Base-by-base conservation (phyloP, 2,888 invertebrate genomes). In the Ormyrus nitidulus region DNA sequence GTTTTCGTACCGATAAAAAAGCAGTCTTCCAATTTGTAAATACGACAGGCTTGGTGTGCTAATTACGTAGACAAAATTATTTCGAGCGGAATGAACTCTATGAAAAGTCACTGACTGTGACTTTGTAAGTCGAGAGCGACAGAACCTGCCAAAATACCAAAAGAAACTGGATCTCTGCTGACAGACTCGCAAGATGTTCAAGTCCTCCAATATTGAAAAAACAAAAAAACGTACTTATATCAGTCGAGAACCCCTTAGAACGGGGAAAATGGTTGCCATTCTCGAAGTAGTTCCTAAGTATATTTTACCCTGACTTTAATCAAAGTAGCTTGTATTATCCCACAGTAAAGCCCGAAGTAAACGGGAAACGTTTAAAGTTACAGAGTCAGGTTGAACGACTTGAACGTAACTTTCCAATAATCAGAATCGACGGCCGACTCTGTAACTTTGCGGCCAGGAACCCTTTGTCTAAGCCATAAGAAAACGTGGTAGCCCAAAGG, bases 391-490 rank as follows among this genome's bases (percentile, higher is more conserved):
- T 44, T 51, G 49, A 66, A n/a, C 10, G 19, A 19, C 19, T 19
- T 19, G 19, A 19, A 19, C 19, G 19, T 2, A 19, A 19, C 19
- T 19, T 19, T 19, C 19, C 19, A 1, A 19, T 19, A 19, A 19
- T 19, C 19, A 19, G 2, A 1, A 19, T 19, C 34, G 34, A 34
- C 34, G 34, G 34, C 34, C 34, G 34, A n/a, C 68, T 80, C 46
- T 11, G 80, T 44, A 62, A 3, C 10, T 65, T 75, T 2, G 8
- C 80, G 69, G 80, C 81, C 81, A 81, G 68, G 80, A 82, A 81
- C 81, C 83, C 82, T 34, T 34, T 84, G 82, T 83, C 79, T 86
- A 90, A 88, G 85, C 88, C 88, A 89, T 85, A 82, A 85, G 83
- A 83, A 86, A 87, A 87, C 86, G 86, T 88, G 88, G 87, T 84